These are phyloP conservation scores for Thereva unica DNA, from an alignment of 2,888 invertebrate species.

Conservation along the genomic window DNA sequence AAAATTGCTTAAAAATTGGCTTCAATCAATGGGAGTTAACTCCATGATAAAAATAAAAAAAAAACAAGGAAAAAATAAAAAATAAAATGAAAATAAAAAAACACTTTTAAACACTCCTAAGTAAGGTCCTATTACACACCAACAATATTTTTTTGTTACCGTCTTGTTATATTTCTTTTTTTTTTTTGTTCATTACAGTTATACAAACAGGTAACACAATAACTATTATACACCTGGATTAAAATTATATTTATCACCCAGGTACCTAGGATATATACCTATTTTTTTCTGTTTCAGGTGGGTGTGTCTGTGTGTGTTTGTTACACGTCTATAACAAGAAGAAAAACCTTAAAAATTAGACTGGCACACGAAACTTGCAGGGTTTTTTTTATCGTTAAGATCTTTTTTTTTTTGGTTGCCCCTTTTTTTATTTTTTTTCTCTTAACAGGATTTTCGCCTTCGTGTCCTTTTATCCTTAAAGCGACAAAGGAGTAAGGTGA, in stretches of 20 bases:
- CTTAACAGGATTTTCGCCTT: background rate
- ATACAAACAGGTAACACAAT: background rate
- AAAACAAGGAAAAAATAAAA: background rate
- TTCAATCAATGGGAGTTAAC: slow-evolving; percentile 13
- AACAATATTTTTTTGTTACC: slow-evolving; percentile 7
- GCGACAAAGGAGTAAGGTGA: slow-evolving; percentile 21
- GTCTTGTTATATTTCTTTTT: background rate
- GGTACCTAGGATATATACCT: too few species aligned
- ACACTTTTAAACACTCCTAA: too few species aligned
- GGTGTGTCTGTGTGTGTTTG: background rate
- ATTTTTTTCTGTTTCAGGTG: too few species aligned
- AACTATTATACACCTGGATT: slow-evolving; percentile 23
- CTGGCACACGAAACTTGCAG: slow-evolving; percentile 24
- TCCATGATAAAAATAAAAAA: background rate
- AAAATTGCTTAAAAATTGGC: slow-evolving; percentile 25
- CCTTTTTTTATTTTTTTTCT: slow-evolving; percentile 18
- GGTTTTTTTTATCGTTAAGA: slow-evolving; percentile 7
- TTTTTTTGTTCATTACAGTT: background rate
- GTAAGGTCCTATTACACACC: background rate
- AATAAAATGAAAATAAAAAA: too few species aligned
- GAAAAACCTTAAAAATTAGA: slow-evolving; percentile 27
- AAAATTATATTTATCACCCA: slow-evolving; percentile 16
- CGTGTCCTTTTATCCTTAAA: background rate
- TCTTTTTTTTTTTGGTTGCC: background rate
- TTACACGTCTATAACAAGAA: slow-evolving; percentile 5